Conservation (phyloP, 2,888 invertebrate genomes). For the Julus scanicus region DNA sequence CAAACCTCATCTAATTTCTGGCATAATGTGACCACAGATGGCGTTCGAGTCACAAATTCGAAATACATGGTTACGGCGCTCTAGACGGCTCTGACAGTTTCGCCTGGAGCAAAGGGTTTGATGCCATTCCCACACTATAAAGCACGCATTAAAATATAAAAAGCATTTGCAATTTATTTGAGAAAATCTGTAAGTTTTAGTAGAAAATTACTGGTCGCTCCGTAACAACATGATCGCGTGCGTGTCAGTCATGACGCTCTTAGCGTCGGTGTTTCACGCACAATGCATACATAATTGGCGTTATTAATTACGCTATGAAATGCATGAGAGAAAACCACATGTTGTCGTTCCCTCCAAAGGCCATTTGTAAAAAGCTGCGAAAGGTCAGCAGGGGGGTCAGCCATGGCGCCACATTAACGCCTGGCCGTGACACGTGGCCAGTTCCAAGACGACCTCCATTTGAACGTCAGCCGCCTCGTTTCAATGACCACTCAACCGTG, state of each 20-base stretch:
- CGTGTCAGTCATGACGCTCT: conserved; percentile 16
- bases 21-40: too few species aligned
- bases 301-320: conserved; percentile 44
- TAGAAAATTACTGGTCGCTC: background rate
- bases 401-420: conserved; percentile 39
- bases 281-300: conserved; percentile 28
- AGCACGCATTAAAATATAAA: background rate
- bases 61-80: too few species aligned
- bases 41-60: too few species aligned
- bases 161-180: background rate
- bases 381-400: conserved; percentile 6
- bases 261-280: background rate
- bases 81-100: too few species aligned
- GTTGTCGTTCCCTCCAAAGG: conserved; percentile 21
- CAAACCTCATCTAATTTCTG: too few species aligned
- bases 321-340: conserved; percentile 31
- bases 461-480: background rate
- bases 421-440: conserved; percentile 25
- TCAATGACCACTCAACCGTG: conserved; percentile 18
- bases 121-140: too few species aligned
- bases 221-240: conserved; percentile 37
- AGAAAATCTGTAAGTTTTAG: background rate
- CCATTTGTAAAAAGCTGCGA: conserved; percentile 45
- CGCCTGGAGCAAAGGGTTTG: too few species aligned
- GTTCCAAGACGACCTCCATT: background rate